These are phyloP conservation scores for Parnassius smintheus DNA, from an alignment of 2,888 invertebrate genomes.

Conservation along the genomic window DNA sequence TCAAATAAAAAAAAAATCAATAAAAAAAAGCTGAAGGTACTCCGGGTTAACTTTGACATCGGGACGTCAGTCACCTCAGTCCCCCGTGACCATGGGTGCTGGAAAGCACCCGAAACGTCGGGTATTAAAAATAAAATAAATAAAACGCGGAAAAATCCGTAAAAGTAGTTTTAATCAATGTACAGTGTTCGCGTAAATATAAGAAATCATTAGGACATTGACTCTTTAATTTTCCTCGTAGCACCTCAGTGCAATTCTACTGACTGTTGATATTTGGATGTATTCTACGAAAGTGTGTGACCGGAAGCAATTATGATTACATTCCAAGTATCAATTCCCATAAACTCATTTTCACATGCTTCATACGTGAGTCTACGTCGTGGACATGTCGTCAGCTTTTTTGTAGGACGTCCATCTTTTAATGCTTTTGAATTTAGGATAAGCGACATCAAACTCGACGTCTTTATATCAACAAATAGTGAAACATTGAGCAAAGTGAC, in stretches of 20 bases:
- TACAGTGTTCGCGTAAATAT: too few species aligned
- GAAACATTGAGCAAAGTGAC: too few species aligned
- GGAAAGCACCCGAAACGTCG: too few species aligned
- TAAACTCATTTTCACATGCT: slow-evolving; percentile 64
- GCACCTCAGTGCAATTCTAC: slow-evolving; percentile 11
- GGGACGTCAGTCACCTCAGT: too few species aligned
- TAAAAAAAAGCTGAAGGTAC: too few species aligned
- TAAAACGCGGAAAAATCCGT: too few species aligned
- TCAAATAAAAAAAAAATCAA: too few species aligned
- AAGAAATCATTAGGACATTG: neutral
- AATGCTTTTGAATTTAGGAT: neutral
- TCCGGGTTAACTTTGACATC: too few species aligned
- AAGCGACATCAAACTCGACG: neutral
- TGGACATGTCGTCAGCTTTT: slow-evolving; percentile 31
- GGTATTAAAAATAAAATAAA: too few species aligned
- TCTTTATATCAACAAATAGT: too few species aligned
- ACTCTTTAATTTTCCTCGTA: slow-evolving; percentile 14
- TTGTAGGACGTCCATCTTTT: slow-evolving; percentile 17
- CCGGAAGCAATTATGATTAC: slow-evolving; percentile 67
- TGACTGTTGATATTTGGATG: slow-evolving; percentile 26
- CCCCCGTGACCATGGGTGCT: too few species aligned
- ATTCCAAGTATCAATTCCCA: slow-evolving; percentile 61
- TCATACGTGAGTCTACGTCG: slow-evolving; percentile 58
- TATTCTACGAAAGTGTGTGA: slow-evolving; percentile 56
- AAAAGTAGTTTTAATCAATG: too few species aligned